Evolutionary conservation across 2,888 invertebrate genomes (phyloP).

Genomic region (Parochlus steinenii): DNA sequence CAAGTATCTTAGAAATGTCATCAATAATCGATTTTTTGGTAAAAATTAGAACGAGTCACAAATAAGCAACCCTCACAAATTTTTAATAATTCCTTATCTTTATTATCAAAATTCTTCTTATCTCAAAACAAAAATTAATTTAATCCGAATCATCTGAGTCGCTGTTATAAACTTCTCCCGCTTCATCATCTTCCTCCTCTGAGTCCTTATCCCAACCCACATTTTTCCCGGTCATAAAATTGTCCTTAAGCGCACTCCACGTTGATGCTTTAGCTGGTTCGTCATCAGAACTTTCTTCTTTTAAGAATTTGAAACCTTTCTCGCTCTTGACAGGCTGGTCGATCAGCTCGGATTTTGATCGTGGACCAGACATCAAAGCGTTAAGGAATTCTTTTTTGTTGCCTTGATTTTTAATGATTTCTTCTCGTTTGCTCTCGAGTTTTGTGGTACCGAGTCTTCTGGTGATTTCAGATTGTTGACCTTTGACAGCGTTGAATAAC

Average conservation of each 20-base stretch:
- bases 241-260: slow-evolving; percentile 58
- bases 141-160: too few species aligned
- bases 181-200: slow-evolving; percentile 30
- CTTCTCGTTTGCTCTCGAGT: slow-evolving; percentile 60
- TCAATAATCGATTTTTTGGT: too few species aligned
- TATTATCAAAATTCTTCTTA: too few species aligned
- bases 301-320: too few species aligned
- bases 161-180: slow-evolving; percentile 16
- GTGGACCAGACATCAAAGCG: slow-evolving; percentile 50
- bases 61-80: too few species aligned
- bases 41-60: too few species aligned
- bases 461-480: slow-evolving; percentile 64
- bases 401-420: slow-evolving; percentile 55
- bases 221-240: slow-evolving; percentile 78
- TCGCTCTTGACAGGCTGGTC: slow-evolving; percentile 31
- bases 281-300: slow-evolving; percentile 24
- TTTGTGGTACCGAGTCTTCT: slow-evolving; percentile 55
- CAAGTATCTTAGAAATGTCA: too few species aligned
- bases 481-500: slow-evolving; percentile 75
- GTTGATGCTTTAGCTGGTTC: slow-evolving; percentile 30
- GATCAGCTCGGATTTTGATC: slow-evolving; percentile 36
- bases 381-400: slow-evolving; percentile 57
- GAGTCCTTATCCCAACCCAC: slow-evolving; percentile 80
- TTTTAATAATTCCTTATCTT: too few species aligned
- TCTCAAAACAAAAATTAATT: too few species aligned